A percentile compares a stretch with the other conserved stretches of the same genome.
These are phyloP conservation scores for Strongylocentrotus purpuratus DNA, from an alignment of 35 echinoderm and acorn worm species.

Conservation along the genomic window DNA sequence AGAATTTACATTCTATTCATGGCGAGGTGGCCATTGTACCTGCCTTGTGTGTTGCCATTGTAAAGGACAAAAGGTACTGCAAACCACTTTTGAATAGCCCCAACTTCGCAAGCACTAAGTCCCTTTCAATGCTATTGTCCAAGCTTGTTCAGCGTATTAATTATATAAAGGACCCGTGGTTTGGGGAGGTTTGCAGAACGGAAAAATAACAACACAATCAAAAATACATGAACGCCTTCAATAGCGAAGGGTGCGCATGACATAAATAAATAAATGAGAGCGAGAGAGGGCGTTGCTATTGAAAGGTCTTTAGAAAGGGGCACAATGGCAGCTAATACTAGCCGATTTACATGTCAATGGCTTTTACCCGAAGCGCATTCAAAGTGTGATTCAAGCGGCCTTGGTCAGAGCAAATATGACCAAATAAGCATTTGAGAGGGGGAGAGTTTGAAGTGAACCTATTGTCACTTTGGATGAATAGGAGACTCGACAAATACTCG, in stretches of 20 bases:
- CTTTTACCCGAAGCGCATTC: constrained; percentile 31
- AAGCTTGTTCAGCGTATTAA: constrained; percentile 53
- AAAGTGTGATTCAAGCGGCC: constrained; percentile 13
- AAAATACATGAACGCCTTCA: constrained; percentile 49
- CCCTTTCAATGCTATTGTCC: constrained; percentile 39
- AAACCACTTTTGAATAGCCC: constrained; percentile 46
- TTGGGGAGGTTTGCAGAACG: constrained; percentile 18
- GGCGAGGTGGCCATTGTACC: neutral
- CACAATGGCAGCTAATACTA: constrained; percentile 43
- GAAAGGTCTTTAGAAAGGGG: constrained; percentile 23
- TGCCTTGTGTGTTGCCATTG: constrained; percentile 31
- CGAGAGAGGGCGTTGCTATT: constrained; percentile 48
- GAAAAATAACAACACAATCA: constrained; percentile 54
- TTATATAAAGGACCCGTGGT: constrained; percentile 47
- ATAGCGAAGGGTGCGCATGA: constrained; percentile 36
- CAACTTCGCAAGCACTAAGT: constrained; percentile 50
- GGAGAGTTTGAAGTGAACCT: constrained; percentile 13
- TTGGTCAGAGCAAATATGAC: constrained; percentile 41
- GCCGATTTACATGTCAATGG: constrained; percentile 39
- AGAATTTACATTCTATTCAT: neutral
- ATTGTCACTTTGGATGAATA: constrained; percentile 19
- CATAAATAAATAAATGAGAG: constrained; percentile 57
- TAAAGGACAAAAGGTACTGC: constrained; percentile 23
- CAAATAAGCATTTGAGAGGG: constrained; percentile 21
- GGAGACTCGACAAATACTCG: constrained; percentile 33